phyloP scores from a whole-genome alignment of 2,113 vertebrate genomes.

The Sminthopsis crassicaudata region DNA sequence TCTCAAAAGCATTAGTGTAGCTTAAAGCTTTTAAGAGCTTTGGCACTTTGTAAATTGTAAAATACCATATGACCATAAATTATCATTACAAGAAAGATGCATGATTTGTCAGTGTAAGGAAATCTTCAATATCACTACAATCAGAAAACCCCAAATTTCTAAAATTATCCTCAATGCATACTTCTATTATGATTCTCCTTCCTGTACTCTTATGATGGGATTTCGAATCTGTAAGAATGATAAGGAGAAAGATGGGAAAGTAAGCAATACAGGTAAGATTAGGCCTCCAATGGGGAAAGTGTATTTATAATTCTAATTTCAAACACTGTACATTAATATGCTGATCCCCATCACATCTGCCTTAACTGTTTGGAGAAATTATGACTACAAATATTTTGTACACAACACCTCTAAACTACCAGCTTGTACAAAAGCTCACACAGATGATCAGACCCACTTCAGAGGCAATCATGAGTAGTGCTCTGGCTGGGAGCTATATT shows the following conservation, averaged over 20 bases:
- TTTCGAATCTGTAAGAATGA: neutral
- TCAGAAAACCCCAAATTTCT: neutral
- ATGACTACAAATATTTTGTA: constrained; percentile 92
- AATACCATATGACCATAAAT: neutral
- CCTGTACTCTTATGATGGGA: neutral
- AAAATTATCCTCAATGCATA: neutral
- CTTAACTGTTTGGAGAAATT: constrained; percentile 93
- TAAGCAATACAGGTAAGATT: constrained; percentile 65
- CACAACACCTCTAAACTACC: constrained; percentile 90
- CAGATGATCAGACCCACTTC: constrained; percentile 96
- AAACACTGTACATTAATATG: constrained; percentile 92
- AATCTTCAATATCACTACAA: neutral
- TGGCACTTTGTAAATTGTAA: neutral
- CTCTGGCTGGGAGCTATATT: constrained; percentile 90
- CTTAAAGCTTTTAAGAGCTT: neutral
- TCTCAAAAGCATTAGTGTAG: neutral
- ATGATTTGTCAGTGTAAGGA: neutral
- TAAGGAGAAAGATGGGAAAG: neutral
- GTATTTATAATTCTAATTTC: constrained; percentile 88
- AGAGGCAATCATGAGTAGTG: constrained; percentile 92
- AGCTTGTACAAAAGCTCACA: constrained; percentile 92
- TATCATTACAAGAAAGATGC: neutral
- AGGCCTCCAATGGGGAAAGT: constrained; percentile 86
- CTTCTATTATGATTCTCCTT: neutral
- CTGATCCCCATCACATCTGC: constrained; percentile 92